These are phyloP conservation scores for Auanema sp. DNA, from an alignment of 2,888 invertebrate genomes.

Conservation along the genomic window DNA sequence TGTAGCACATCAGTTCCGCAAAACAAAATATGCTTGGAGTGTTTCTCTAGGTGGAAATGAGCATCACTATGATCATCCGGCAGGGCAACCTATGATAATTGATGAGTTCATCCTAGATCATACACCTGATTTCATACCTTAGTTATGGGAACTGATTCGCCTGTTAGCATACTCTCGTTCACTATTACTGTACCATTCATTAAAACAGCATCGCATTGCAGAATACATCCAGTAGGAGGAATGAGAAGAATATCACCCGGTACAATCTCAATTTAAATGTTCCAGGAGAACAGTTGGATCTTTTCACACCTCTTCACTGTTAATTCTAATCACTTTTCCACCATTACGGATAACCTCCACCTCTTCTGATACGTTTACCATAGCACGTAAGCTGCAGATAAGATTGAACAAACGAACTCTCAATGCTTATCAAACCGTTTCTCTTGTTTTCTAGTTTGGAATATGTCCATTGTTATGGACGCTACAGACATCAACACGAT, in stretches of 20 bases:
- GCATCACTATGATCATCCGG: constrained; percentile 41
- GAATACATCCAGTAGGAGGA: constrained; percentile 79
- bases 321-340: constrained; percentile 26
- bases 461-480: constrained; percentile 71
- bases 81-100: constrained; percentile 14
- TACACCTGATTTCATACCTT: constrained; percentile 70
- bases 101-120: neutral
- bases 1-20: constrained; percentile 87
- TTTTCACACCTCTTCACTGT: constrained; percentile 27
- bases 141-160: constrained; percentile 89
- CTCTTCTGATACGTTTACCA: constrained; percentile 78
- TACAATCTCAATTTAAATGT: constrained; percentile 70
- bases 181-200: constrained; percentile 86
- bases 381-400: constrained; percentile 65
- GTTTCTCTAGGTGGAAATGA: constrained; percentile 72
- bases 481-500: constrained; percentile 79
- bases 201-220: constrained; percentile 78
- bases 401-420: neutral
- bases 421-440: constrained; percentile 60
- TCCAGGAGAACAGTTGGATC: neutral
- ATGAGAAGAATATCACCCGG: constrained; percentile 71
- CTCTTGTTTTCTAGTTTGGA: constrained; percentile 76
- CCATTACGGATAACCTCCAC: constrained; percentile 71
- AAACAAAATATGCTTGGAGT: constrained; percentile 82
- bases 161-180: constrained; percentile 91